Conservation (phyloP, 2,113 vertebrate species). For the Anhinga anhinga region DNA sequence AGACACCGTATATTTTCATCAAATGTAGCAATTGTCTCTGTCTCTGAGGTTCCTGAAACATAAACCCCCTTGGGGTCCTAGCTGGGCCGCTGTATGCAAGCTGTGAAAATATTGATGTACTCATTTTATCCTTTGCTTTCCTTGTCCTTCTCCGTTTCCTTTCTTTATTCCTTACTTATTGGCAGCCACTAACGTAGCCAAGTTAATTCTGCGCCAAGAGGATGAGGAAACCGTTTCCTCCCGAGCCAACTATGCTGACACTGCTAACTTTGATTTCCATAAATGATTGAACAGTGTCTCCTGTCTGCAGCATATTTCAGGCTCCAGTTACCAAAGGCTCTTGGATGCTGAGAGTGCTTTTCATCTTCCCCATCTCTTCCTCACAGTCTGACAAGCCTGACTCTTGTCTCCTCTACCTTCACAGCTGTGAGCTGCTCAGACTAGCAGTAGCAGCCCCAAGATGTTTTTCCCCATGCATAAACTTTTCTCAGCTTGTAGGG, state of each 20-base stretch:
- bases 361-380: background rate
- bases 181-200: background rate
- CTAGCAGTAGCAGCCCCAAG: background rate
- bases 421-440: background rate
- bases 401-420: background rate
- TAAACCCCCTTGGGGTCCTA: background rate
- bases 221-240: background rate
- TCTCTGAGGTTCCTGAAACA: background rate
- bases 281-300: slow-evolving; percentile 27
- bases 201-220: background rate
- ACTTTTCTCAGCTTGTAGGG: background rate
- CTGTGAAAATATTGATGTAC: background rate
- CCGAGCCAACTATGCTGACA: background rate
- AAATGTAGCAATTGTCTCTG: background rate
- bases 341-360: background rate
- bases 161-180: background rate
- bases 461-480: background rate
- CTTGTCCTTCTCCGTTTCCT: background rate
- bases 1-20: background rate
- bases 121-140: slow-evolving; percentile 10
- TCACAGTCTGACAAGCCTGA: background rate
- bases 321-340: background rate
- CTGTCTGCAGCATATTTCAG: background rate
- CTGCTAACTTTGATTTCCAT: background rate
- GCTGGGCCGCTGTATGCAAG: background rate